These are phyloP conservation scores for Gymnoscopelus braueri DNA, from an alignment of 2,797 vertebrate genomes.

Conservation along the genomic window DNA sequence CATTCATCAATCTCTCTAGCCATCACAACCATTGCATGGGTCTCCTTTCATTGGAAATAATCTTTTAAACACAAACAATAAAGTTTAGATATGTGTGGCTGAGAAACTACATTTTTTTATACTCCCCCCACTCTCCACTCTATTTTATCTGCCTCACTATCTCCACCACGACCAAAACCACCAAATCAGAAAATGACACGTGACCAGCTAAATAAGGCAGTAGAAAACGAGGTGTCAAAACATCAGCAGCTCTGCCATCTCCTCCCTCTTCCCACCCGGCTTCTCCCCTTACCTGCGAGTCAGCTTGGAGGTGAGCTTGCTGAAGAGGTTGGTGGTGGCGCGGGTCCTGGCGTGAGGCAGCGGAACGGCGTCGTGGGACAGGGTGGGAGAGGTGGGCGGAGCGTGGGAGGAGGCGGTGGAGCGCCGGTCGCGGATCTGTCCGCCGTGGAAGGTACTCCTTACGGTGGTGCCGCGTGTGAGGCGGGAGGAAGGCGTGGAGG, in stretches of 20 bases:
- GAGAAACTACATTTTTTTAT: too few relatives aligned
- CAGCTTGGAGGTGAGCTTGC: conserved; percentile 94
- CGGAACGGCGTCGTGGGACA: conserved; percentile 85
- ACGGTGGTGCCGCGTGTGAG: conserved; percentile 90
- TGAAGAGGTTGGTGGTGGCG: conserved; percentile 91
- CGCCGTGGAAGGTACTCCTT: conserved; percentile 94
- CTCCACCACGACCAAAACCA: too few relatives aligned
- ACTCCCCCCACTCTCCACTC: background rate
- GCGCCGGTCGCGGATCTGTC: conserved; percentile 89
- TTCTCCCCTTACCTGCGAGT: conserved; percentile 88
- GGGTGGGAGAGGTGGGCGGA: conserved; percentile 86
- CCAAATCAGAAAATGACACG: too few relatives aligned
- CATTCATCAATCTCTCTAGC: too few relatives aligned
- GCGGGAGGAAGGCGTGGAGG: conserved; percentile 82
- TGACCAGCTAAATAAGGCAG: too few relatives aligned
- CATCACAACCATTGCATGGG: too few relatives aligned
- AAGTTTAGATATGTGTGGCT: too few relatives aligned
- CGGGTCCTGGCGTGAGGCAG: conserved; percentile 84
- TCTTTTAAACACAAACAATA: too few relatives aligned
- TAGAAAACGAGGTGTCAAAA: too few relatives aligned
- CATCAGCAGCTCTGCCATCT: background rate
- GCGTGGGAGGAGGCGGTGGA: conserved; percentile 83
- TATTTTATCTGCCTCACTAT: too few relatives aligned
- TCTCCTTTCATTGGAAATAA: too few relatives aligned
- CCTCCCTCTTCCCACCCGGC: background rate